Evolutionary conservation across 1,140 invertebrate species (phyloP), one percentile per base, ranked within the genome.

Genomic region (Heliothis subflexa): DNA sequence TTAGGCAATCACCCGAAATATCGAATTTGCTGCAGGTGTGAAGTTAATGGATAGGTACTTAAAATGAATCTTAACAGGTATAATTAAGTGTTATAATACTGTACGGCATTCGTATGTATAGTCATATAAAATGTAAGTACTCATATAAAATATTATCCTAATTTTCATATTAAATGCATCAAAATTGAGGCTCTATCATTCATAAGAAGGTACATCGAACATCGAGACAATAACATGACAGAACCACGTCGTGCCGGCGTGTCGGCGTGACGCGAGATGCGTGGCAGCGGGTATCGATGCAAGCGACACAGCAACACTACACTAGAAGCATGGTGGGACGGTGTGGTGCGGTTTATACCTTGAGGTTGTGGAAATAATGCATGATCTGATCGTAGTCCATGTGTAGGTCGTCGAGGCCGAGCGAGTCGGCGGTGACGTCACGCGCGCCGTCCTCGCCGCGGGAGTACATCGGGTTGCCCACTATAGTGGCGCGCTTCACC

Each of bases 361-460:
- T 99, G 86, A 99, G 95, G 95, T 98, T 99, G 94, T 99, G 98
- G 96, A 99, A 99, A 95, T 99, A 99, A 88, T 98, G 97, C 97
- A 99, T 98, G 89, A 99, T 98, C 95, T 99, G 98, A 89, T 99
- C 98, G 94, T 99, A 99, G 91, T 99, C 98, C 98, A 99, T 98
- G 85, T 98, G 98, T 78, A 98, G 95, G 92, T 97, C 97, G 92
- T 98, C 97, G 76, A 98, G 94, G 59, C 96, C 96, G 33, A 97
- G 95, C 66, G 96, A 94, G 75, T 96, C 96, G 16, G 50, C 78
- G 78, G 81, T 25, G 55, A 96, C 62, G 47, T 50, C 66, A 97
- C 93, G 70, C 96, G 93, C 75, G 95, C 93, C 76, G 95, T 95
- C 95, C 91, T 68, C 96, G 95, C 82, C 82, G 95, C 84, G 96